phyloP scores from a whole-genome alignment of 2,113 vertebrate species.

The Vimba vimba region DNA sequence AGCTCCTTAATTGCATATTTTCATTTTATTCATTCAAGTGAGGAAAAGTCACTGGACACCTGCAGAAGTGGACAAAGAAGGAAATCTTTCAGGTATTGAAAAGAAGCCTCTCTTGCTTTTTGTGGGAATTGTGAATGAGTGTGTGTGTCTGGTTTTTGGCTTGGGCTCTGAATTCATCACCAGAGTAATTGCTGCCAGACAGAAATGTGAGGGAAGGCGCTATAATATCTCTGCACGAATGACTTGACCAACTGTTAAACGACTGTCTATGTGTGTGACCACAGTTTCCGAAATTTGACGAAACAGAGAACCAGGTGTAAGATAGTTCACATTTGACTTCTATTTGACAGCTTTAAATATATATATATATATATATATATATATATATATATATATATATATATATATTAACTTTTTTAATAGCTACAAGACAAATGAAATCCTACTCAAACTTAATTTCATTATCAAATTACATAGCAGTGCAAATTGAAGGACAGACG shows the following conservation, averaged over 20 bases:
- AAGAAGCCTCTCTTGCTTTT: constrained; percentile 26
- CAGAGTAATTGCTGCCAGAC: constrained; percentile 74
- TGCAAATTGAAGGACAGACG: not conserved
- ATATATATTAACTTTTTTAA: not conserved
- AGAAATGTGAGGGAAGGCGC: constrained; percentile 56
- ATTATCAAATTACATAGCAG: not conserved
- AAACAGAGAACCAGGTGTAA: not conserved
- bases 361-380: not conserved
- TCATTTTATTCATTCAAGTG: not conserved
- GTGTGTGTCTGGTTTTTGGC: constrained; percentile 61
- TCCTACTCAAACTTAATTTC: not conserved
- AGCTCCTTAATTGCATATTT: not conserved
- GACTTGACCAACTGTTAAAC: constrained; percentile 34
- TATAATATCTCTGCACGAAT: constrained; percentile 35
- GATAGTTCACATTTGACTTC: not conserved
- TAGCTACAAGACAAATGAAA: not conserved
- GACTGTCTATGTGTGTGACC: constrained; percentile 10
- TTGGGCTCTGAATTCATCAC: constrained; percentile 63
- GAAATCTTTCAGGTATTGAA: not conserved
- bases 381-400: not conserved
- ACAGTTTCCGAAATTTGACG: not conserved
- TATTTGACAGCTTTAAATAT: not conserved
- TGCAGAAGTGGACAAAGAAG: not conserved
- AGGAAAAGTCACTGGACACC: not conserved
- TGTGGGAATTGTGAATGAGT: constrained; percentile 62